phyloP scores from a whole-genome alignment of 1,140 invertebrate species.

The Gryon sp. region DNA sequence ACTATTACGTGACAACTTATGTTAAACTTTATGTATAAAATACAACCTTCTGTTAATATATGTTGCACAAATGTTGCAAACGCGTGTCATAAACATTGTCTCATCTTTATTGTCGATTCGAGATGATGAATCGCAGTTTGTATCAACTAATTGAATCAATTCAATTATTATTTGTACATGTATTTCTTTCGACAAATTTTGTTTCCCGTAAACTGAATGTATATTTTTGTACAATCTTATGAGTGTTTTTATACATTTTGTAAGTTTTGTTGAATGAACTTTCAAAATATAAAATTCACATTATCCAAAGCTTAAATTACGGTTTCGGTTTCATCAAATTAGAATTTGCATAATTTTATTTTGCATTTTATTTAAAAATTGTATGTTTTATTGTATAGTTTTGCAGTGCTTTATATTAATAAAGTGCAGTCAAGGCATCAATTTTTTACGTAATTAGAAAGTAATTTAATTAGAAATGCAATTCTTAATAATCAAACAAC shows the following conservation, averaged over 20 bases:
- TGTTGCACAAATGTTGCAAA: slow-evolving; percentile 22
- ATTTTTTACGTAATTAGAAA: too few species aligned
- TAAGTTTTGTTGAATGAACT: slow-evolving; percentile 10
- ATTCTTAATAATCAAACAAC: too few species aligned
- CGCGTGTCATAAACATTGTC: slow-evolving; percentile 42
- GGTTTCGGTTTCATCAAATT: too few species aligned
- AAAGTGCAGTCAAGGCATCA: slow-evolving; percentile 78
- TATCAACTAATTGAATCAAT: too few species aligned
- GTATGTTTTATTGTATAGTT: slow-evolving; percentile 60
- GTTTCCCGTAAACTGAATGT: slow-evolving; percentile 22
- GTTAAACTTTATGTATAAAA: slow-evolving; percentile 57
- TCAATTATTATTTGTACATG: too few species aligned
- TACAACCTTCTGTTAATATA: slow-evolving; percentile 45
- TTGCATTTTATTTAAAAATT: too few species aligned
- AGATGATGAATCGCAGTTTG: slow-evolving; percentile 9
- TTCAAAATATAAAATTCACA: slow-evolving; percentile 15
- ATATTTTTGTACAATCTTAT: slow-evolving; percentile 37
- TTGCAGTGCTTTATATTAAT: slow-evolving; percentile 75
- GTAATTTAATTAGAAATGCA: too few species aligned
- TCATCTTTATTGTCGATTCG: slow-evolving; percentile 7
- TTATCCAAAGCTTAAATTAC: slow-evolving; percentile 40
- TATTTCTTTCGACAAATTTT: too few species aligned
- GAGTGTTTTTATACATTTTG: background rate
- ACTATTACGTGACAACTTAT: slow-evolving; percentile 38
- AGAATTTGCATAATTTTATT: too few species aligned